Evolutionary conservation across 2,113 vertebrate genomes (phyloP), one percentile per base, ranked within the genome.

Genomic region (Pseudopipra pipra): DNA sequence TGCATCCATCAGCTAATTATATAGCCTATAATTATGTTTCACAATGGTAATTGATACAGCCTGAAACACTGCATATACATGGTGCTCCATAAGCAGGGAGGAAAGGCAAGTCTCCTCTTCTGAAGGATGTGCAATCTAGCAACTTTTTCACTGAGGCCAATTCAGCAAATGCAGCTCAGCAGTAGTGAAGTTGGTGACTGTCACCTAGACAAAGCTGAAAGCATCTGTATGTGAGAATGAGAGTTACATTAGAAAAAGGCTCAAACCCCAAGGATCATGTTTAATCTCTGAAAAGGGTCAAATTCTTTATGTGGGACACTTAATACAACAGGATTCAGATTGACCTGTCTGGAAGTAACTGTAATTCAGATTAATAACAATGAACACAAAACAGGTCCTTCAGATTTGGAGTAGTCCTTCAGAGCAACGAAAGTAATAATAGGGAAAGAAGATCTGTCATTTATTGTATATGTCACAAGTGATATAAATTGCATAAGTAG

Each of bases 331-430:
- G 49, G 51, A 85, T 91, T 73, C 31, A 85, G 87, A 94, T 51
- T 85, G 46, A 87, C 55, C 78, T 79, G 18, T 71, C 82, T 87
- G 35, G 23, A 79, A 79, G 59, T 6, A 75, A 80, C 46, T 35
- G 30, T 51, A 89, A 55, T 79, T 91, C 67, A 70, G 51, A 80
- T 85, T 87, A 66, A 77, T 73, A 95, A 84, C 66, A 81, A 54
- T 39, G 75, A 82, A 85, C 6, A 66, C 0, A 3, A 76, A 80
- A 46, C 27, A 67, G 33, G 51, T 71, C 74, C 75, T 89, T 90
- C 87, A 91, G 41, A 80, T 88, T 18, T 90, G 67, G 59, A 89
- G 72, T 52, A 94, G 91, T 90, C 85, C 71, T 95, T 95, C 71
- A 87, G 46, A 94, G 55, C 63, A 96, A 85, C 0, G 0, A 70